Base-by-base conservation (phyloP, 1,140 invertebrate species). In the Leptestheria dahalacensis region DNA sequence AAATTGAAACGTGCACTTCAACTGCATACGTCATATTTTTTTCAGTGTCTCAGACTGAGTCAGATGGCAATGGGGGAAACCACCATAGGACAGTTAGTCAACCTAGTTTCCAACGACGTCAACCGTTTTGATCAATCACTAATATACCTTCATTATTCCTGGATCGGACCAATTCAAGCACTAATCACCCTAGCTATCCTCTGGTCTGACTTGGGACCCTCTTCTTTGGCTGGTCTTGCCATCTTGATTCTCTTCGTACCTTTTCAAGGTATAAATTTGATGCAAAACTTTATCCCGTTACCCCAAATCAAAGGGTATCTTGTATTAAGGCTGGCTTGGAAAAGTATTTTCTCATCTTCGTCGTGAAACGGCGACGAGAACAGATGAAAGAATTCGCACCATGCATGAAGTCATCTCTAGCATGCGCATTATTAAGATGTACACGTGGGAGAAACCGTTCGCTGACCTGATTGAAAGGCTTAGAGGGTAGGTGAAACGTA, bases 71-170 rank as follows among this genome's bases (percentile, higher is more conserved):
- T 92, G 29, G 79, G 80, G 20, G 77, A 85, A 66, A 88, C 85
- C 3, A 87, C 86, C 2, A 79, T 80, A 41, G 91, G 91, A 10
- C 85, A 96, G 74, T 83, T 95, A 68, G 84, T 95, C 12, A 97
- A 95, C 72, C 75, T 96, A 4, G 76, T 97, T 61, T 91, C 90
- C 11, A 96, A 94, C 71, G 91, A 96, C 70, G 82, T 86, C 52
- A 81, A 80, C 59, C 59, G 66, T 3, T 65, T 65, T 51, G 66
- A 67, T 33, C 21, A 64, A n/a, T 64, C 61, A 56, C 66, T 72
- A 41, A 68, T 77, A 23, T 78, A 76, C 56, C 62, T 78, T 1
- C 77, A 77, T 58, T 78, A 76, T 60, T 61, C 79, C 4, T 74
- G 76, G 71, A 66, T 68, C 2, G 89, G 86, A 0, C 86, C 91